A percentile compares a stretch with the other conserved stretches of the same genome.
These are phyloP conservation scores for Orycteropus afer DNA, from an alignment of 2,113 vertebrate genomes.

Conservation along the genomic window DNA sequence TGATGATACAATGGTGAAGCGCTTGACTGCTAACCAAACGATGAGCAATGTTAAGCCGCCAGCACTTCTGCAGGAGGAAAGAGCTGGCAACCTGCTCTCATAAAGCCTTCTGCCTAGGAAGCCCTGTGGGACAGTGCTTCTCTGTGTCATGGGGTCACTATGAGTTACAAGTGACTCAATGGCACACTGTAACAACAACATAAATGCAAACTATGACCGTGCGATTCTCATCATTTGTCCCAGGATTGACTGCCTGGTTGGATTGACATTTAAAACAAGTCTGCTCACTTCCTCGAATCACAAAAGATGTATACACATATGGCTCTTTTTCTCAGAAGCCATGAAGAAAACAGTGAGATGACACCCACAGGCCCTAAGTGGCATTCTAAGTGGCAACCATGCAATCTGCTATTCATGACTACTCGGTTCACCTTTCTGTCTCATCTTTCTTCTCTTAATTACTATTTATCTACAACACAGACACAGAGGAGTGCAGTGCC, in stretches of 20 bases:
- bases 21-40: not conserved
- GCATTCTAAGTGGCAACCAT: slow-evolving; percentile 25
- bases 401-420: slow-evolving; percentile 34
- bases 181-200: not conserved
- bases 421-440: slow-evolving; percentile 43
- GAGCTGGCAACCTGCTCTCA: not conserved
- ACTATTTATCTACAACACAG: slow-evolving; percentile 52
- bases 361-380: slow-evolving; percentile 27
- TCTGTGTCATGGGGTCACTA: not conserved
- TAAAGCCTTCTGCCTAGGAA: not conserved
- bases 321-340: not conserved
- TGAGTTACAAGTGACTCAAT: not conserved
- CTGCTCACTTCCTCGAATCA: slow-evolving; percentile 68
- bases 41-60: not conserved
- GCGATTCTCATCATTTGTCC: slow-evolving; percentile 40
- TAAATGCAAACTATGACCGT: slow-evolving; percentile 37
- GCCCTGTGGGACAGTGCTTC: not conserved
- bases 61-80: not conserved
- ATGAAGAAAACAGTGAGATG: slow-evolving; percentile 75
- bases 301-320: slow-evolving; percentile 67
- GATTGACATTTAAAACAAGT: slow-evolving; percentile 75
- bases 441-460: slow-evolving; percentile 60
- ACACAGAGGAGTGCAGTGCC: slow-evolving; percentile 60
- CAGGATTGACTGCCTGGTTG: slow-evolving; percentile 68
- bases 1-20: not conserved